Base-by-base conservation (phyloP, 2,113 vertebrate genomes). In the Lontra canadensis region DNA sequence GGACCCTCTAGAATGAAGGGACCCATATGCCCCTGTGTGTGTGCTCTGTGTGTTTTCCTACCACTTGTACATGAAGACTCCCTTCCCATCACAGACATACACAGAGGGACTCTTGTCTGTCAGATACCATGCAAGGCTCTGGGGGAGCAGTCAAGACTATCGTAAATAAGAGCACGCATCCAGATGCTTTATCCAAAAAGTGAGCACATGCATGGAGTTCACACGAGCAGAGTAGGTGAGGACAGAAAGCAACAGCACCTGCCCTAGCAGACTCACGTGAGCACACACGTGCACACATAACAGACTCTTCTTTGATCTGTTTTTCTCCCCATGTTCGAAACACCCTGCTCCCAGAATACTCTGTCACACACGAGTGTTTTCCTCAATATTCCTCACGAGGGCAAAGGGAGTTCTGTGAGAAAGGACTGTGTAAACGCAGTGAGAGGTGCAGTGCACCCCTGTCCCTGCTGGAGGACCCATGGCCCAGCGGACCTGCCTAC, bases 401-500 rank as follows among this genome's bases (percentile, higher is more conserved):
- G 25, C 44, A 4, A 0, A 1, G 5, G 31, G 18, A 9, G 10
- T n/a, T 25, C 36, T 26, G 6, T 34, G 63, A n/a, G 29, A 4
- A 52, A 84, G 29, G 57, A 10, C 3, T 85, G 25, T 47, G 69
- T 26, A 1, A 29, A 9, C 1, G 7, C 3, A 13, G 12, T 61
- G 1, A 55, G 55, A 59, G 39, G 59, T 0, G 11, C 25, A 7
- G 1, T 3, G 6, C 2, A 2, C 2, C 6, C 26, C 63, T 1
- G 95, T 17, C 17, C 12, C 42, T 12, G 34, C 25, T 11, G 44
- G 78, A 73, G 18, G 17, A 44, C 1, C 7, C 59, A 23, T 4
- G 31, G n/a, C 18, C 6, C 14, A 4, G 13, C 3, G 26, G 3
- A 0, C 2, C 4, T 0, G 13, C 0, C 4, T 4, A 3, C 10